Evolutionary conservation across 2,113 vertebrate species (phyloP), one percentile per base, ranked within the genome.

Genomic region (Epinephelus moara): DNA sequence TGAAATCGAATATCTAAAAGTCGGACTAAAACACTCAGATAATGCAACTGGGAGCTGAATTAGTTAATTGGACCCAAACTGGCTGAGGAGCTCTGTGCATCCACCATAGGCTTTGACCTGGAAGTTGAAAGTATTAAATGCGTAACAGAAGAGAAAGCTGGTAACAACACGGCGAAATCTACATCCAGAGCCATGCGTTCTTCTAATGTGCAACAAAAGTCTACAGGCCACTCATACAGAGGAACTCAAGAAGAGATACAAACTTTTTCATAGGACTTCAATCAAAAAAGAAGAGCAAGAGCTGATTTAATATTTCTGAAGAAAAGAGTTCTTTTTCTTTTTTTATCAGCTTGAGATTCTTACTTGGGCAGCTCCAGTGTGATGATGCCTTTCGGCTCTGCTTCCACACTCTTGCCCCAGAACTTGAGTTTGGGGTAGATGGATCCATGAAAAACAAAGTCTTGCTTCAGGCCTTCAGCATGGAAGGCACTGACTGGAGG

Each of bases 361-460:
- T 95, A 99, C 98, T 97, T 97, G 70, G 97, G 96, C 60, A 99
- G 96, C 91, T 99, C 97, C 92, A 99, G 93, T n/a, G 98, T 99
- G 93, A 99, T 99, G 9, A 94, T 96, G 76, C 98, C 98, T 94
- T 97, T 99, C 0, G 98, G 98, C 80, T 99, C 98, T 0, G 98
- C 98, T 94, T 99, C 98, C 74, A 99, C 98, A 0, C 98, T 99
- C 91, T 99, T 99, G 4, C 98, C 98, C 98, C 98, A 99, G 92
- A 99, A 99, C 89, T 99, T 99, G 42, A 99, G 97, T 94, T 99
- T 99, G 59, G 98, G 98, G 85, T 99, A 99, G 89, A 99, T 98
- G 40, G 98, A 99, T 66, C 98, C 98, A 60, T 99, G 98, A 89
- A 99, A 99, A 66, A 98, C 95, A 92, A 99, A 99, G 91, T 99